Evolutionary conservation across 2,888 invertebrate species (phyloP).

Genomic region (Dryobota labecula): DNA sequence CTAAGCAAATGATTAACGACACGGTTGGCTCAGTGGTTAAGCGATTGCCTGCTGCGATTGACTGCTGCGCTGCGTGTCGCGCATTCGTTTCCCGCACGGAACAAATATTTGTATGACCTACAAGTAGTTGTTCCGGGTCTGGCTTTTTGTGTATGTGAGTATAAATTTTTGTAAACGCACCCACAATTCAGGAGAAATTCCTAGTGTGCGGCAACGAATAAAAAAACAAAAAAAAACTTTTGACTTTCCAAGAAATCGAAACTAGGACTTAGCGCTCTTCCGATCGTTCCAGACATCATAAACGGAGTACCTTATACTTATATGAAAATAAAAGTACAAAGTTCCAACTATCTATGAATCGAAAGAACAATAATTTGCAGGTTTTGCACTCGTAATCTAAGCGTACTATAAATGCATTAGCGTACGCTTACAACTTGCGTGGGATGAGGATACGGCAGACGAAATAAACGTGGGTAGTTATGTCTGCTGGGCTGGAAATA

Average conservation of each 20-base stretch:
- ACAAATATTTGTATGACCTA: too few relatives aligned
- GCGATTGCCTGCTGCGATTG: too few relatives aligned
- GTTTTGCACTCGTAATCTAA: slow-evolving; percentile 13
- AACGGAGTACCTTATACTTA: not conserved
- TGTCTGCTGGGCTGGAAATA: not conserved
- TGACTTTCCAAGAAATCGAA: not conserved
- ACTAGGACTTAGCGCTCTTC: not conserved
- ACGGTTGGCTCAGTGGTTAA: too few relatives aligned
- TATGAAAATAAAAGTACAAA: not conserved
- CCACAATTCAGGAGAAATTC: too few relatives aligned
- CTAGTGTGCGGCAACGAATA: too few relatives aligned
- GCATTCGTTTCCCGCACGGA: too few relatives aligned
- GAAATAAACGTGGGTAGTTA: not conserved
- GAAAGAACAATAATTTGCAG: not conserved
- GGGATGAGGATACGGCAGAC: slow-evolving; percentile 11
- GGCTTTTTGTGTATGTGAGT: too few relatives aligned
- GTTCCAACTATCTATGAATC: not conserved
- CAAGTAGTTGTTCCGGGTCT: too few relatives aligned
- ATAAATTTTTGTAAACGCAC: too few relatives aligned
- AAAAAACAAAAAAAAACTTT: too few relatives aligned
- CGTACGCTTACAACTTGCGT: slow-evolving; percentile 22
- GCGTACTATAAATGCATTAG: slow-evolving; percentile 18
- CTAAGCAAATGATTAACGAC: too few relatives aligned
- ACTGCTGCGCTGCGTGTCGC: too few relatives aligned
- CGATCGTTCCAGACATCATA: not conserved